Evolutionary conservation across 2,797 vertebrate genomes (phyloP).

Genomic region (Glossophaga mutica): DNA sequence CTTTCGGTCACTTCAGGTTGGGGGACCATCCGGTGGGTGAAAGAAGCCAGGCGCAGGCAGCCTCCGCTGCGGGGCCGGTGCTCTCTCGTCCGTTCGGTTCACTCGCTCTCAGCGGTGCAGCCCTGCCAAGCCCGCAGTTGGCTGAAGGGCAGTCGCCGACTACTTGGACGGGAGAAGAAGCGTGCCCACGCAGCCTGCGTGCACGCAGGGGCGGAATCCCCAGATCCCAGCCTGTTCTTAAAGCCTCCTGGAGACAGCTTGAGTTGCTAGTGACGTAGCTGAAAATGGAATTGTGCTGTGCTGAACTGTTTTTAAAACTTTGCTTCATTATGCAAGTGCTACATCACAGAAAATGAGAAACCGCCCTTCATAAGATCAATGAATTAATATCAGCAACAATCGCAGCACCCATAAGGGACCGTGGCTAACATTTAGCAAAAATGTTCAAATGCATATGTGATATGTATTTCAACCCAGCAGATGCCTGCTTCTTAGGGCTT

Average conservation of each 20-base stretch:
- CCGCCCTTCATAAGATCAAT: neutral
- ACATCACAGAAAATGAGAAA: neutral
- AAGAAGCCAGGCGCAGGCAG: neutral
- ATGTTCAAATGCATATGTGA: neutral
- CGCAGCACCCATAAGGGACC: neutral
- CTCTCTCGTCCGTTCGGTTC: neutral
- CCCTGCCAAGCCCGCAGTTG: neutral
- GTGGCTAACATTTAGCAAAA: neutral
- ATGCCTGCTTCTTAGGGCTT: neutral
- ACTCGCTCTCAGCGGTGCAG: neutral
- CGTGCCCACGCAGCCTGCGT: neutral
- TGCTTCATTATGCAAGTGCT: neutral
- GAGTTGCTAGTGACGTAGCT: neutral
- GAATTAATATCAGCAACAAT: neutral
- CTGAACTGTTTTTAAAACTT: neutral
- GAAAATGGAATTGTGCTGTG: neutral
- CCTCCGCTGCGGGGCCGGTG: neutral
- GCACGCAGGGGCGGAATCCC: fast-evolving
- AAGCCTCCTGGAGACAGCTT: neutral
- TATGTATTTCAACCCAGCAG: fast-evolving
- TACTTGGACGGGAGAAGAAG: neutral
- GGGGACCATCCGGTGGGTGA: neutral
- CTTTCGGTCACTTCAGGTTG: neutral
- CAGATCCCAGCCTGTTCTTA: neutral
- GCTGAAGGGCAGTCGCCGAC: too few relatives aligned